phyloP scores from a whole-genome alignment of 2,113 vertebrate species.

The Aegotheles bennettii region DNA sequence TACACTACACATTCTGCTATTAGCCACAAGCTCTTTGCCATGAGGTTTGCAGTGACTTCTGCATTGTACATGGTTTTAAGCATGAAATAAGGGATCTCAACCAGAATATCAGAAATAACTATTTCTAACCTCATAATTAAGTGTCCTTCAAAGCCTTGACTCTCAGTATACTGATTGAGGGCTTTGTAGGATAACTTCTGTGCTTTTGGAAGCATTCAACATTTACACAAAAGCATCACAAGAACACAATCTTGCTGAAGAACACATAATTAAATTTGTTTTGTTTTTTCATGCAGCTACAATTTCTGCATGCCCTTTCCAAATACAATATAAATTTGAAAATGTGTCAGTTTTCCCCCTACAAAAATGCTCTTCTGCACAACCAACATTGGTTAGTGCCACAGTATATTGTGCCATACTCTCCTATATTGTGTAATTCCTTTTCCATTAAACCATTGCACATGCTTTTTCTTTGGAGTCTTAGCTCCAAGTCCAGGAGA shows the following conservation, averaged over 20 bases:
- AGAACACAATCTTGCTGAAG: background rate
- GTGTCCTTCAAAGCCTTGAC: background rate
- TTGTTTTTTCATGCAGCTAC: background rate
- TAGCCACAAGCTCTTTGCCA: background rate
- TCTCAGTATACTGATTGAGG: background rate
- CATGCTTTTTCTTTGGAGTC: background rate
- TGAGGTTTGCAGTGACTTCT: background rate
- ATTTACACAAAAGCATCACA: background rate
- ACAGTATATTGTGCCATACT: background rate
- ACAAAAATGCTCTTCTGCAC: background rate
- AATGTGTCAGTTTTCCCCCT: background rate
- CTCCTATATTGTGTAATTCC: background rate
- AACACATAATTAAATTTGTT: background rate
- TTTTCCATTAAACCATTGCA: background rate
- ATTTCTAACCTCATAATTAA: background rate
- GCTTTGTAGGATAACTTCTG: background rate
- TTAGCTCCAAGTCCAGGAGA: background rate
- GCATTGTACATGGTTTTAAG: background rate
- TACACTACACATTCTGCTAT: background rate
- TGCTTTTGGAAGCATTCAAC: background rate
- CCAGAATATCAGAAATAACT: background rate
- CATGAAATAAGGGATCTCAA: background rate
- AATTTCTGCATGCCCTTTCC: background rate
- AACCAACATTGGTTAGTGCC: background rate
- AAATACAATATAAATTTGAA: background rate